These are phyloP conservation scores for Speoplatyrhinus poulsoni DNA, from an alignment of 2,113 vertebrate species.

Conservation along the genomic window DNA sequence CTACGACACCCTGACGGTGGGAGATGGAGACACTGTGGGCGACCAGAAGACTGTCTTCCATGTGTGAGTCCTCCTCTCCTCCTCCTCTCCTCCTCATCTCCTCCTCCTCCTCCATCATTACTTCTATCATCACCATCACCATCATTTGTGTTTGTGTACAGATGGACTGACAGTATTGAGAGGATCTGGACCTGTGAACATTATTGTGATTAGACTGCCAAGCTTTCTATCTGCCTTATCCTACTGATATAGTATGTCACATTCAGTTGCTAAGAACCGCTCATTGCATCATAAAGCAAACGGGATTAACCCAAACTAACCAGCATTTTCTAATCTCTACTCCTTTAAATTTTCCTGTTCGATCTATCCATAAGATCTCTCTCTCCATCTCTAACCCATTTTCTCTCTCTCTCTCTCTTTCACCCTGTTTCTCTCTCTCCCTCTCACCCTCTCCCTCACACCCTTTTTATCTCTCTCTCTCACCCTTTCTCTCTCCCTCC, in stretches of 20 bases:
- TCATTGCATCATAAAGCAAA: too few species aligned
- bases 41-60: conserved; percentile 97
- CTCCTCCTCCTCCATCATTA: conserved; percentile 18
- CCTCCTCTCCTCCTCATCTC: conserved; percentile 13
- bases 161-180: too few species aligned
- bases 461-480: not conserved
- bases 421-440: conserved; percentile 19
- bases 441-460: conserved; percentile 48
- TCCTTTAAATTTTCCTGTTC: conserved; percentile 18
- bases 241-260: too few species aligned
- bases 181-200: too few species aligned
- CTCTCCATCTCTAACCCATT: conserved; percentile 23
- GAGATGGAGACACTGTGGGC: conserved; percentile 90
- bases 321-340: conserved; percentile 11
- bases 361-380: conserved; percentile 3
- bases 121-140: conserved; percentile 19
- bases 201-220: too few species aligned
- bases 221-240: not conserved
- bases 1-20: conserved; percentile 96
- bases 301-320: too few species aligned
- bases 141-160: not conserved
- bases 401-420: not conserved
- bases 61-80: conserved; percentile 83
- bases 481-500: conserved; percentile 14
- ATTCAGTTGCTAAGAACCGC: too few species aligned